These are phyloP conservation scores for Pseudochaenichthys georgianus DNA, from an alignment of 2,797 vertebrate genomes.

Conservation along the genomic window DNA sequence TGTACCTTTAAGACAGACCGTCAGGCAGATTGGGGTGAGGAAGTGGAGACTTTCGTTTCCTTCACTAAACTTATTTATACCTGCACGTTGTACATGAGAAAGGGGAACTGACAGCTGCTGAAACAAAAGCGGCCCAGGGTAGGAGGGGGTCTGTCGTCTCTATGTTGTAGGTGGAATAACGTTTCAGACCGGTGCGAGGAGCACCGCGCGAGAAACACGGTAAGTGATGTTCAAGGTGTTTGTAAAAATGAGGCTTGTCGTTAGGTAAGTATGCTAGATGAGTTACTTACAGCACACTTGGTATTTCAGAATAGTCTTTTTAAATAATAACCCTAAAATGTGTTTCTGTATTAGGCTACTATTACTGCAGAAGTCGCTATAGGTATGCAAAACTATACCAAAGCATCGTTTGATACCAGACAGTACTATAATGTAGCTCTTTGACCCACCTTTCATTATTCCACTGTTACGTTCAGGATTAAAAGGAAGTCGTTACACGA, in stretches of 20 bases:
- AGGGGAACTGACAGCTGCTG: constrained; percentile 53
- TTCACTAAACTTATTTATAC: constrained; percentile 48
- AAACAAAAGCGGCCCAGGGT: too few relatives aligned
- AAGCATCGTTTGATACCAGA: not conserved
- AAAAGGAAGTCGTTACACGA: too few relatives aligned
- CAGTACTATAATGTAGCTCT: too few relatives aligned
- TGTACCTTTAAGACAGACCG: constrained; percentile 69
- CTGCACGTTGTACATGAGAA: constrained; percentile 23
- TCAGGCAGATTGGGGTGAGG: constrained; percentile 33
- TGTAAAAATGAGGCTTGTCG: fast-evolving
- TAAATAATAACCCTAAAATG: not conserved
- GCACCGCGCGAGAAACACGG: constrained; percentile 8
- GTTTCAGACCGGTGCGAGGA: not conserved
- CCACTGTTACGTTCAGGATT: too few relatives aligned
- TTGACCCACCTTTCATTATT: not conserved
- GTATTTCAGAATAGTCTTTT: not conserved
- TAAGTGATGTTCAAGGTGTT: constrained; percentile 8
- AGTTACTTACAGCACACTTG: fast-evolving
- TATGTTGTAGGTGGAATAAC: not conserved
- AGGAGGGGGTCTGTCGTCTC: not conserved
- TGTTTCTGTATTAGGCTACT: not conserved
- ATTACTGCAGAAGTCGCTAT: too few relatives aligned
- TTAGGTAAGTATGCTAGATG: not conserved
- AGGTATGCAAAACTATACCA: not conserved
- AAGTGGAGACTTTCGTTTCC: constrained; percentile 84